Base-by-base conservation (phyloP, 2,888 invertebrate genomes). In the Pachycephus smyrnensis region DNA sequence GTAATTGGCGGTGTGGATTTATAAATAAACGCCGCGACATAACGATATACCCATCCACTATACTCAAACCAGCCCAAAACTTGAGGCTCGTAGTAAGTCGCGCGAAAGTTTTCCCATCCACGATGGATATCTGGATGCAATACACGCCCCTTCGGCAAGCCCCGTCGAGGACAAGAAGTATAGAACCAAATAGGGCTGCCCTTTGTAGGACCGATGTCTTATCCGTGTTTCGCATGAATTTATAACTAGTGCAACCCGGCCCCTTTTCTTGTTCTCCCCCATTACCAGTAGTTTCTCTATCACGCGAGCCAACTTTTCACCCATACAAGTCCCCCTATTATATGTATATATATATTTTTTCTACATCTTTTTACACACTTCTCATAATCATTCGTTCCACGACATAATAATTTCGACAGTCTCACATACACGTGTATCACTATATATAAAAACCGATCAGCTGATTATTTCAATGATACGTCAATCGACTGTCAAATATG, bases 1-100 rank as follows among this genome's bases (percentile, higher is more conserved):
- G 77, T 78, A 82, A 84, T 81, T 80, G 76, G 78, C 80, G 81
- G 33, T 74, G 80, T 68, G 78, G 75, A 76, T 80, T 83, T 81
- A 80, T 81, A 79, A 80, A 81, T 80, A 80, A 84, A 82, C 79
- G 78, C 82, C 80, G 73, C 78, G 23, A 55, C 55, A 9, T 55
- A 55, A 55, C 55, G 55, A 55, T 23, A 9, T 23, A 55, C 55
- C 55, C 9, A 23, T 55, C 9, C 23, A 1, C 55, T 23, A 23
- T 55, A 55, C 23, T 6, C 6, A 55, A 55, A 55, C 55, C 55
- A 23, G 55, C 55, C 55, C 6, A 55, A 71, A 32, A 33, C 33
- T 71, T 9, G 32, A 71, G 15, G 30, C 33, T 71, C 71, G 31
- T 12, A 31, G 31, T 12, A 31, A 71, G 71, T 71, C 33, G 32